Evolutionary conservation across 2,113 vertebrate species (phyloP).

Genomic region (Hydrochoerus hydrochaeris): DNA sequence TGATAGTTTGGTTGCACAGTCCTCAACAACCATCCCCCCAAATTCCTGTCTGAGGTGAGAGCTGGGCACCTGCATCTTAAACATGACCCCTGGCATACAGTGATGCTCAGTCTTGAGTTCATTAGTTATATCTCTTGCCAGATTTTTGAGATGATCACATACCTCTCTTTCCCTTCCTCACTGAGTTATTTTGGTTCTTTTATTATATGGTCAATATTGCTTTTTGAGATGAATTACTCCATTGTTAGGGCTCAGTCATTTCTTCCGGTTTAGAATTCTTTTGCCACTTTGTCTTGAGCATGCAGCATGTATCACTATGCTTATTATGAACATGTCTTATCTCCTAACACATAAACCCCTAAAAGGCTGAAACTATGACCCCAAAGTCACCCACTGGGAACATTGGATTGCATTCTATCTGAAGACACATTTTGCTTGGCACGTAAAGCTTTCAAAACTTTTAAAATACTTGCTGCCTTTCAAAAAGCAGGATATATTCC

Average conservation of each 20-base stretch:
- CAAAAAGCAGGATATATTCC: neutral
- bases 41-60: neutral
- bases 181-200: neutral
- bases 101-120: neutral
- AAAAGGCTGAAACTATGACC: neutral
- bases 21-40: neutral
- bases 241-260: neutral
- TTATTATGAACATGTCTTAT: constrained; percentile 14
- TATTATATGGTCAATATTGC: neutral
- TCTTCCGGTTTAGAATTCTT: neutral
- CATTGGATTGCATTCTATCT: neutral
- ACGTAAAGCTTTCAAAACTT: neutral
- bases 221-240: neutral
- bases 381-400: neutral
- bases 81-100: neutral
- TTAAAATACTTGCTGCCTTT: neutral
- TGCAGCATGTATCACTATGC: neutral
- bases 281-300: neutral
- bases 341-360: neutral
- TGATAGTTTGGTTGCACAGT: neutral
- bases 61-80: neutral
- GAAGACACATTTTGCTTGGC: constrained; percentile 3
- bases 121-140: neutral
- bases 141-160: neutral
- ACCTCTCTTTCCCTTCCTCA: neutral